Conservation (phyloP, 2,888 invertebrate species). For the Catocala sponsa region DNA sequence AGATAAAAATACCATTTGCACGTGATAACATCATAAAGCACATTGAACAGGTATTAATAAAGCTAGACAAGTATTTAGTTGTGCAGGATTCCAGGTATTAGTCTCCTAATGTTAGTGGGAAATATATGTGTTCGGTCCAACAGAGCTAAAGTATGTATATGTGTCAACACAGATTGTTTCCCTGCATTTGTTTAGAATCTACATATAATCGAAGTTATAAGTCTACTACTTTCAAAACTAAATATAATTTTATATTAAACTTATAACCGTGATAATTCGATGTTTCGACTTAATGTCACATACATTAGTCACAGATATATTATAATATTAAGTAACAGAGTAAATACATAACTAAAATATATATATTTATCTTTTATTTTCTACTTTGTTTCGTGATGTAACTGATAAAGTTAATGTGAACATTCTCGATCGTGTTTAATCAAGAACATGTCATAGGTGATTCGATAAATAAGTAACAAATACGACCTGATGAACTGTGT, state of each 20-base stretch:
- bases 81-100: too few relatives aligned
- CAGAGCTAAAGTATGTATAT: neutral
- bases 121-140: neutral
- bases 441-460: constrained; percentile 40
- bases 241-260: constrained; percentile 24
- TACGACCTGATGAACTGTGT: constrained; percentile 26
- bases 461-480: constrained; percentile 27
- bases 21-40: constrained; percentile 8
- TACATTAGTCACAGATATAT: constrained; percentile 29
- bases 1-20: constrained; percentile 6
- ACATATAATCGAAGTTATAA: neutral
- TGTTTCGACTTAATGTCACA: constrained; percentile 29
- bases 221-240: neutral
- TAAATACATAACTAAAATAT: constrained; percentile 6
- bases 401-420: neutral
- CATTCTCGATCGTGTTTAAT: constrained; percentile 21
- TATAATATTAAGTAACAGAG: constrained; percentile 23
- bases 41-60: constrained; percentile 5
- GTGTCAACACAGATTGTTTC: neutral
- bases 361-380: neutral
- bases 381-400: neutral
- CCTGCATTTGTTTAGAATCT: neutral
- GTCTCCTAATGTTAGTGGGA: neutral
- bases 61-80: neutral
- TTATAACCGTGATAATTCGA: constrained; percentile 32